Base-by-base conservation (phyloP, 2,113 vertebrate genomes). In the Pygoscelis antarcticus region DNA sequence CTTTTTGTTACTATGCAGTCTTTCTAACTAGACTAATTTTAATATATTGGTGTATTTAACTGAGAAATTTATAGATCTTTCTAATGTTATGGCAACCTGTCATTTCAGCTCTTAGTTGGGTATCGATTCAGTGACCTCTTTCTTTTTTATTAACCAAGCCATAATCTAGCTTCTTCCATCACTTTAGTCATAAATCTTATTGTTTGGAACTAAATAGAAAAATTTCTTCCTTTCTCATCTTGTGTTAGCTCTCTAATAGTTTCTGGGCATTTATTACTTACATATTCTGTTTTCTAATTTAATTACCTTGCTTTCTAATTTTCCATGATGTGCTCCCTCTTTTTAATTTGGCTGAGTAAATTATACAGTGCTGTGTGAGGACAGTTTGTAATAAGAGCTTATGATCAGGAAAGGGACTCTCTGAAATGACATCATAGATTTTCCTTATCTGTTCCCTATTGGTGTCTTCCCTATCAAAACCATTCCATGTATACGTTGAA, bases 221-320 rank as follows among this genome's bases (percentile, higher is more conserved):
- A 44, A 68, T 46, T 47, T 71, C 46, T 88, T 91, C 25, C 60
- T 80, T 93, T 87, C 27, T 94, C 38, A 77, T 85, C 58, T 69
- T 69, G 49, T 19, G 18, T 88, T 86, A 27, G 70, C 36, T 93
- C 62, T 65, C 46, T 92, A 75, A 88, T 55, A 92, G 54, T 87
- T 94, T 93, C 61, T 94, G 22, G 22, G n/a, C 49, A 74, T 95
- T 94, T 89, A 84, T 95, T 87, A 89, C 68, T 69, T 89, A 72
- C 17, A 29, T 92, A 92, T 79, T 94, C 77, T 0, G 0, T 89
- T 92, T 90, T 65, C 55, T 77, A 90, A 92, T 93, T 88, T 87
- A 93, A 92, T 96, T 94, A 80, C 70, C 60, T 91, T 82, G 70
- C 83, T 96, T 91, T 92, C 80, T 83, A 47, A 91, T 94, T 87